Evolutionary conservation across 2,113 vertebrate genomes (phyloP).

Genomic region (Synchiropus splendidus): DNA sequence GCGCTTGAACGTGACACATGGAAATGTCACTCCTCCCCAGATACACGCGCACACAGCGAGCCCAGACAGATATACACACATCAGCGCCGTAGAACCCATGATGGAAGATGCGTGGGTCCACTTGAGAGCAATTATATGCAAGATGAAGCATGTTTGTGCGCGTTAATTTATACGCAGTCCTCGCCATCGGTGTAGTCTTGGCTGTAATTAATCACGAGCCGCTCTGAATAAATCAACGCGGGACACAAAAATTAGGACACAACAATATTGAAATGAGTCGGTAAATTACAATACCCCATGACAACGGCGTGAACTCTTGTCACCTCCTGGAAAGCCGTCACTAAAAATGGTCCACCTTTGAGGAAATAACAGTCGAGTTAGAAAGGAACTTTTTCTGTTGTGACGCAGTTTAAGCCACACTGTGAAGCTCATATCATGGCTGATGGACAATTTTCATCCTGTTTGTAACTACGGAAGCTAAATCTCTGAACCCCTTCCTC

Average conservation of each 20-base stretch:
- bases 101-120: conserved; percentile 11
- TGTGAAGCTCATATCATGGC: too few species aligned
- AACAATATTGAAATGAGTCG: conserved; percentile 12
- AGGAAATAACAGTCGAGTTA: too few species aligned
- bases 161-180: neutral
- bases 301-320: neutral
- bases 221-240: conserved; percentile 6
- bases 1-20: conserved; percentile 39
- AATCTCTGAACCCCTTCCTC: too few species aligned
- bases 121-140: conserved; percentile 17
- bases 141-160: neutral
- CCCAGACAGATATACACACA: conserved; percentile 11
- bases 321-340: too few species aligned
- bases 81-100: conserved; percentile 1
- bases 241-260: conserved; percentile 25
- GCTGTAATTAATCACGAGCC: conserved; percentile 32
- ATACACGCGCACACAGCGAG: conserved; percentile 11
- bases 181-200: conserved; percentile 13
- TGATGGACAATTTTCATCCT: too few species aligned
- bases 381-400: too few species aligned
- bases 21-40: conserved; percentile 46
- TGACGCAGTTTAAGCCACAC: too few species aligned
- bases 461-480: too few species aligned
- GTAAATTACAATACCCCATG: conserved; percentile 21
- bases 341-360: too few species aligned